phyloP scores from a whole-genome alignment of 2,113 vertebrate genomes.

The pig (Sus scrofa) region DNA sequence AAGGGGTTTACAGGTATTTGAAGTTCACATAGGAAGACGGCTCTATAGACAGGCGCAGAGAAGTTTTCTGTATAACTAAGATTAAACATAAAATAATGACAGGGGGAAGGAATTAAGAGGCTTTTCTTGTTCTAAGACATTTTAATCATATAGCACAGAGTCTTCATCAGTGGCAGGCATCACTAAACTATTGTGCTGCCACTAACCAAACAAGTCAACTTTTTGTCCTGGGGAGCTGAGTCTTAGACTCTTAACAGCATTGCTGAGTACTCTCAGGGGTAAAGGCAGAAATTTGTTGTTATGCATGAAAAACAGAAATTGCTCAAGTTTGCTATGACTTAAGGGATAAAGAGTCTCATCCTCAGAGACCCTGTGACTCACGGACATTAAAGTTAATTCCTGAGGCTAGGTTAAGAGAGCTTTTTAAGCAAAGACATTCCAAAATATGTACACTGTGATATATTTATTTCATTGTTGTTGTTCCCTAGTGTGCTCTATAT shows the following conservation, averaged over 20 bases:
- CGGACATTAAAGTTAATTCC: not conserved
- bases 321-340: not conserved
- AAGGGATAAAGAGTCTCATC: not conserved
- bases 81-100: not conserved
- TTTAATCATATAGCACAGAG: not conserved
- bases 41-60: not conserved
- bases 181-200: not conserved
- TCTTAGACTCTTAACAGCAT: not conserved
- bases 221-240: not conserved
- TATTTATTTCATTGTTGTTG: not conserved
- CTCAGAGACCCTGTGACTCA: conserved; percentile 17
- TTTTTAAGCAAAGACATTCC: conserved; percentile 10
- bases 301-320: not conserved
- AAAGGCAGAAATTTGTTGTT: not conserved
- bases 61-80: not conserved
- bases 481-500: not conserved
- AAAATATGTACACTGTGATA: not conserved
- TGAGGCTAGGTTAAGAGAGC: not conserved
- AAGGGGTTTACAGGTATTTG: not conserved
- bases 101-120: not conserved
- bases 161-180: not conserved
- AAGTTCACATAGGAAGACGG: not conserved
- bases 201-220: not conserved
- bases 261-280: not conserved
- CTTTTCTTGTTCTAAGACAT: not conserved